Evolutionary conservation across 2,113 vertebrate genomes (phyloP).

Genomic region (Cynocephalus volans): DNA sequence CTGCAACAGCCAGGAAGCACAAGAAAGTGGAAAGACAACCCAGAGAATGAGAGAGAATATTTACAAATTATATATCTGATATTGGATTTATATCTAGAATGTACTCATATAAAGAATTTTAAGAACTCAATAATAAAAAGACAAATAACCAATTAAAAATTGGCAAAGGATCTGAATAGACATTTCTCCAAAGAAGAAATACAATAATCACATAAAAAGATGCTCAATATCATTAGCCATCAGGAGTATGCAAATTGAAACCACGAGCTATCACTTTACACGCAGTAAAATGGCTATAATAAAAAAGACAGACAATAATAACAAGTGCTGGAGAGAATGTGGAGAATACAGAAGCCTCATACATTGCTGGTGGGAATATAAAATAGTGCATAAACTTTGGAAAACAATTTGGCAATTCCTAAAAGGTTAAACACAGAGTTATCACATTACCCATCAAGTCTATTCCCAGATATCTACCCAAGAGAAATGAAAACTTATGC

Average conservation of each 20-base stretch:
- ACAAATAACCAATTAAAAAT: slow-evolving; percentile 16
- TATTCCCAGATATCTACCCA: background rate
- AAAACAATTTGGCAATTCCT: slow-evolving; percentile 43
- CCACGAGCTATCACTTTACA: background rate
- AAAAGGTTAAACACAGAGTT: slow-evolving; percentile 5
- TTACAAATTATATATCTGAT: background rate
- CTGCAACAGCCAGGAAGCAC: background rate
- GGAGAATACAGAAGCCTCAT: background rate
- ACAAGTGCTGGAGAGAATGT: background rate
- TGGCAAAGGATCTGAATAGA: background rate
- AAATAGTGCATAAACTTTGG: background rate
- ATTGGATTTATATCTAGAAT: background rate
- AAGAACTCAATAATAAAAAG: slow-evolving; percentile 48
- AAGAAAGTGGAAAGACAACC: background rate
- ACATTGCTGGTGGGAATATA: background rate
- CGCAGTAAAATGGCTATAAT: background rate
- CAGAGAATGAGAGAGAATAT: background rate
- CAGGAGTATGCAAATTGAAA: background rate
- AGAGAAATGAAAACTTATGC: slow-evolving; percentile 12
- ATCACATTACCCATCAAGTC: background rate
- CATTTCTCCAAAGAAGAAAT: slow-evolving; percentile 26
- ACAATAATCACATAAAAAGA: background rate
- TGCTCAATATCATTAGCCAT: background rate
- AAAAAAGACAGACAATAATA: slow-evolving; percentile 6
- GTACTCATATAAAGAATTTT: slow-evolving; percentile 21